Base-by-base conservation (phyloP, 30 jellyfish, hydroid and myxozoan species). In the Pelagia noctiluca region DNA sequence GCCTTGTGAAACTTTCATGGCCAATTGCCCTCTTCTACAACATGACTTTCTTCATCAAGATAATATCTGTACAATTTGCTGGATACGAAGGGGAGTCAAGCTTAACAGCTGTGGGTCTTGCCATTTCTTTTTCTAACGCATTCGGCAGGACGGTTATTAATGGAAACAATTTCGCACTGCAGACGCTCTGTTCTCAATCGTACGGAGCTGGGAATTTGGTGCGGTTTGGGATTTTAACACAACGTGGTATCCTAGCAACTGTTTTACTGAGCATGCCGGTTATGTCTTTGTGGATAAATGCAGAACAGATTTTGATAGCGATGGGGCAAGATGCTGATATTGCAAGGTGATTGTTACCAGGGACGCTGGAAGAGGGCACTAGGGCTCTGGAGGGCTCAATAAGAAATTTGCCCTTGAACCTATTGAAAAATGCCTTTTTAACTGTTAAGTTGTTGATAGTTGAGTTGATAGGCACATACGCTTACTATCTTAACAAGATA, bases 71-170 rank as follows among this genome's bases (percentile, higher is more conserved):
- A 42, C 71, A 23, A n/a, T 70, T 28, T 22, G 4, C 50, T 33
- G 83, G 83, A 2, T 71, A 37, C 26, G 16, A 23, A 31, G 83
- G 63, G 34, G 37, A 35, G 71, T 26, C 64, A 12, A 35, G 19
- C 75, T 71, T 70, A 11, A 71, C 83, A 2, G 76, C 83, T 23
- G 83, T 24, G 34, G 83, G 83, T 42, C 50, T 70, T 3, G 83
- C 35, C 4, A 23, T 70, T n/a, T 33, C 83, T 2, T 23, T 70
- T 24, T 11, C 71, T 22, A 70, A 70, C 29, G 83, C 50, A 33
- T 23, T 37, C 19, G 83, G 83, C 42, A n/a, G 34, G 76, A 23
- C 83, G n/a, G 25, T 33, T 33, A 32, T 16, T 30, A 23, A 31
- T 23, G 83, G 83, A 7, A 31, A 31, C 25, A 31, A 32, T 11